phyloP scores from a whole-genome alignment of 2,113 vertebrate species.

The Muntiacus muntjak region DNA sequence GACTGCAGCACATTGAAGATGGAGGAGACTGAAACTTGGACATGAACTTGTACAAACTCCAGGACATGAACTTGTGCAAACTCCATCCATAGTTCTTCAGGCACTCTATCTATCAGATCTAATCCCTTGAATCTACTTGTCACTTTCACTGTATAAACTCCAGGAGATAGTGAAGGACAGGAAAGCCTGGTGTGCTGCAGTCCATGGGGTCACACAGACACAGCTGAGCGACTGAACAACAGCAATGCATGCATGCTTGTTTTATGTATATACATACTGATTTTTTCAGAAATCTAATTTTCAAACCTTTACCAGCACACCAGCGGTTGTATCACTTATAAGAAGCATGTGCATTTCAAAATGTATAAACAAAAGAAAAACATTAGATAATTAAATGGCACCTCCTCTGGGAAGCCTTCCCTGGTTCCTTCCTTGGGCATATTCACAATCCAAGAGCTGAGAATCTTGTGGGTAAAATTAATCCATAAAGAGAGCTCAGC shows the following conservation, averaged over 20 bases:
- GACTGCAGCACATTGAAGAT: not conserved
- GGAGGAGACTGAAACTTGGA: not conserved
- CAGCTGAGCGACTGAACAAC: not conserved
- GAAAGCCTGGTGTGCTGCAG: not conserved
- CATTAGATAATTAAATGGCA: not conserved
- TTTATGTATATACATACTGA: not conserved
- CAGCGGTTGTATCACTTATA: not conserved
- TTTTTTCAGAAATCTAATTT: not conserved
- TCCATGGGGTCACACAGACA: not conserved
- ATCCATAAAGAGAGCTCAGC: not conserved
- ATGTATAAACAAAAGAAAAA: constrained; percentile 9
- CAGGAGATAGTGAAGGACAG: not conserved
- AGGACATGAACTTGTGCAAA: not conserved
- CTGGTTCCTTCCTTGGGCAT: not conserved
- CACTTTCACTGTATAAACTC: not conserved
- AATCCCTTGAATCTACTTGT: not conserved
- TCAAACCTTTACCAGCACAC: not conserved
- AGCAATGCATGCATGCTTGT: not conserved
- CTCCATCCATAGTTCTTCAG: not conserved
- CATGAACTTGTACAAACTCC: not conserved
- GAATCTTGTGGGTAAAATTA: not conserved
- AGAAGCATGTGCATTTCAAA: not conserved
- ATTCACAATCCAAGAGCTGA: not conserved
- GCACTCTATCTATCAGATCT: not conserved
- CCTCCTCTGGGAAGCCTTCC: not conserved